Conservation (phyloP, 1,140 invertebrate genomes). For the Cotesia chilonis region DNA sequence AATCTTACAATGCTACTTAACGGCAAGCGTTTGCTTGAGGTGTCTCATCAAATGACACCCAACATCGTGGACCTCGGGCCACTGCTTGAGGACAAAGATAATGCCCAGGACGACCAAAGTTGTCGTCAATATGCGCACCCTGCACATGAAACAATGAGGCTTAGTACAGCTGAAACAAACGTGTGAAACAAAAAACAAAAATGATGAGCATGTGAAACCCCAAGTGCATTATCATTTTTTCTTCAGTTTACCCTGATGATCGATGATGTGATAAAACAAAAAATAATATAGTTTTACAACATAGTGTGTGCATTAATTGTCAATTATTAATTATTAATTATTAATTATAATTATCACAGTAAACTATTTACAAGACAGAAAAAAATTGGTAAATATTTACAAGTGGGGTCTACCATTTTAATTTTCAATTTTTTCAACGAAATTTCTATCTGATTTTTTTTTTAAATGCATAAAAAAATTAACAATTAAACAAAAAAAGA, state of each 20-base stretch:
- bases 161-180: constrained; percentile 65
- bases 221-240: constrained; percentile 6
- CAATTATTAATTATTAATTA: too few relatives aligned
- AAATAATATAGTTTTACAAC: neutral
- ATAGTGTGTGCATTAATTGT: neutral
- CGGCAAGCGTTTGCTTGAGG: constrained; percentile 73
- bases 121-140: constrained; percentile 86
- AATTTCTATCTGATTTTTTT: too few relatives aligned
- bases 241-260: constrained; percentile 8
- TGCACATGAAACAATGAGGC: constrained; percentile 70
- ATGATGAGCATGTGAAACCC: constrained; percentile 54
- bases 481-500: too few relatives aligned
- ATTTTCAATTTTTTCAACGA: too few relatives aligned
- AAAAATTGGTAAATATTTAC: too few relatives aligned
- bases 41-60: constrained; percentile 74
- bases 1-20: constrained; percentile 69
- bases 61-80: constrained; percentile 85
- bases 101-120: constrained; percentile 79
- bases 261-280: constrained; percentile 14
- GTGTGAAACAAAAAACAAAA: constrained; percentile 56
- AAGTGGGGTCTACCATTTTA: too few relatives aligned
- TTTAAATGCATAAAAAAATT: too few relatives aligned
- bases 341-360: too few relatives aligned
- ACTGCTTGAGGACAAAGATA: constrained; percentile 85
- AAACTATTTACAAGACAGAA: too few relatives aligned